Evolutionary conservation across 2,888 invertebrate genomes (phyloP), one percentile per base, ranked within the genome.

Genomic region (Rutpela maculata): DNA sequence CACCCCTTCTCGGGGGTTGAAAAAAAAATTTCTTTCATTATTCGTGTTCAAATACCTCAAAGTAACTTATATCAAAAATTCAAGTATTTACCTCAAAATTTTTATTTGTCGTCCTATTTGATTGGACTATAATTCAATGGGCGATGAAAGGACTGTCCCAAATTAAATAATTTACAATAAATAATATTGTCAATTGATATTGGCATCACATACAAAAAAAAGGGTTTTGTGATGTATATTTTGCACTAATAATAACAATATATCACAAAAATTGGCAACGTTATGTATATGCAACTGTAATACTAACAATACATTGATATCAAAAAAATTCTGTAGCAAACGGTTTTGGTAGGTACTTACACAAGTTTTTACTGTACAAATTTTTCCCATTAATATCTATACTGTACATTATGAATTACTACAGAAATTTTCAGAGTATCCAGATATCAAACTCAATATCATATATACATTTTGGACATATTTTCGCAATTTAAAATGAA

Each of bases 211-310:
- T 78, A 76, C 78, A 72, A 63, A 71, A 66, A 35, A 67, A 70
- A 18, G 50, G 56, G 22, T 55, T 19, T 78, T 76, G 83, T 84
- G 85, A 85, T 84, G 84, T 84, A 81, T 79, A 82, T 77, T 82
- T 84, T 84, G 84, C 83, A 84, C 83, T 84, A 84, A 79, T 81
- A 78, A 81, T 80, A 74, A 72, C 72, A 72, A 78, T 85, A 82
- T 88, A 89, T 88, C 88, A 89, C 88, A 88, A 87, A 87, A 85
- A 87, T 88, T 88, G 88, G 88, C 88, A 88, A 88, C 87, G 84
- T 81, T 83, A 80, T 84, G 77, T 72, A 79, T 70, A 75, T 75
- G 78, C 75, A 66, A 67, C 67, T 74, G 65, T 77, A 80, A 79
- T 78, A 79, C 73, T 77, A 77, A 68, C 74, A 77, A 75, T 31